phyloP scores from a whole-genome alignment of 1,140 invertebrate species.

The Diprion similis region DNA sequence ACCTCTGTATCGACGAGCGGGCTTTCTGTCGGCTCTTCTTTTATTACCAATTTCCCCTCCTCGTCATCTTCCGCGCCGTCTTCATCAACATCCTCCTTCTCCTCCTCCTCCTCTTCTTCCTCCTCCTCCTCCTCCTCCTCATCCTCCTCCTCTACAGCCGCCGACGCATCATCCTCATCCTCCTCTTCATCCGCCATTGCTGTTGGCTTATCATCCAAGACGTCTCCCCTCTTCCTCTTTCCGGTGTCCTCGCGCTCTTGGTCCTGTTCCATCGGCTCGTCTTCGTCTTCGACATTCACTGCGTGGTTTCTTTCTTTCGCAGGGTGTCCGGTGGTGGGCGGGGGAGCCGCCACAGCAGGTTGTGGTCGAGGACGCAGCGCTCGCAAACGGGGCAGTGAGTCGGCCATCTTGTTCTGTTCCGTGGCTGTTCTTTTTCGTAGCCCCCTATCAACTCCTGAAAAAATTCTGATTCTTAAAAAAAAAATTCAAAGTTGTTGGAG shows the following conservation, averaged over 20 bases:
- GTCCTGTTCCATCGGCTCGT: constrained; percentile 8
- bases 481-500: too few species aligned
- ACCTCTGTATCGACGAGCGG: constrained; percentile 7
- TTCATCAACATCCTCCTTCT: constrained; percentile 6
- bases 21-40: neutral
- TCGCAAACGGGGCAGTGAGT: constrained; percentile 40
- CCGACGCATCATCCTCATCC: constrained; percentile 19
- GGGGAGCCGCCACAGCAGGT: neutral
- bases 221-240: constrained; percentile 17
- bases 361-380: constrained; percentile 43
- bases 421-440: too few species aligned
- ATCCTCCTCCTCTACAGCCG: constrained; percentile 27
- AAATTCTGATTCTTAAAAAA: too few species aligned
- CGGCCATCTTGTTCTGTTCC: constrained; percentile 31
- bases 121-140: constrained; percentile 28
- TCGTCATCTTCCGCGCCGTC: constrained; percentile 26
- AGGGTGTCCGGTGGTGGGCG: constrained; percentile 6
- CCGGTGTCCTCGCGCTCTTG: constrained; percentile 12
- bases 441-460: too few species aligned
- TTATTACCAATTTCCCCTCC: constrained; percentile 28
- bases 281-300: constrained; percentile 23
- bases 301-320: constrained; percentile 25
- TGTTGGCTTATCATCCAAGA: neutral
- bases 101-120: constrained; percentile 19
- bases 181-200: constrained; percentile 22